Conservation (phyloP, 2,797 vertebrate species). For the Gadopsis bispinosus region DNA sequence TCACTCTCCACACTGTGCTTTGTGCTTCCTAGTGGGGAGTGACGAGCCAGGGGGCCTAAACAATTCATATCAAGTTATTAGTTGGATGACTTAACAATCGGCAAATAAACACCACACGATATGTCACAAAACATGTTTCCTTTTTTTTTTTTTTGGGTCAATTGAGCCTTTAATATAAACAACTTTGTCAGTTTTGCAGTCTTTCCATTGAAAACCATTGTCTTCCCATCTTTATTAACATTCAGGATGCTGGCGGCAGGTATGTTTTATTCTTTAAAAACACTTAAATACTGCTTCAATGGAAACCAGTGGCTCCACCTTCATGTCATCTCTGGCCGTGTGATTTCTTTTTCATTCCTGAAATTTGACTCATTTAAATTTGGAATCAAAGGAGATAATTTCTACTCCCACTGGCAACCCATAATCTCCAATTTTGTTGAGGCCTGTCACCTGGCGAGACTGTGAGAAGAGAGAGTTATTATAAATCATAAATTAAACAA, state of each 20-base stretch:
- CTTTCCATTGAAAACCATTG: constrained; percentile 2
- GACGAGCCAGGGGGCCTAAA: background rate
- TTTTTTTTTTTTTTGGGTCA: background rate
- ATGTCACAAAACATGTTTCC: background rate
- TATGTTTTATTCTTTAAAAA: constrained; percentile 1
- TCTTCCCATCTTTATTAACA: background rate
- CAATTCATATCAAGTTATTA: background rate
- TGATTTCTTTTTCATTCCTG: constrained; percentile 6
- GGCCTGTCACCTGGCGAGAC: constrained; percentile 4
- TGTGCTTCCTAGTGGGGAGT: background rate
- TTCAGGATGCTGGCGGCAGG: background rate
- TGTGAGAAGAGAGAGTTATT: background rate
- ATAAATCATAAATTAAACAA: constrained; percentile 13
- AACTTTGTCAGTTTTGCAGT: background rate
- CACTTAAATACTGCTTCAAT: background rate
- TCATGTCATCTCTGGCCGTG: background rate
- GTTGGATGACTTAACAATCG: background rate
- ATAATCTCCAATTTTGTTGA: constrained; percentile 20
- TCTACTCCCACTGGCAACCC: constrained; percentile 10
- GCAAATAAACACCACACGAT: background rate
- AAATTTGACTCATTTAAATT: constrained; percentile 11
- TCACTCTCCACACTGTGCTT: background rate
- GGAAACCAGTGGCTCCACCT: background rate
- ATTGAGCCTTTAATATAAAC: background rate
- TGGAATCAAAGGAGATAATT: constrained; percentile 2